Evolutionary conservation across 2,888 invertebrate species (phyloP), one percentile per base, ranked within the genome.

Genomic region (Chrysomela aeneicollis): DNA sequence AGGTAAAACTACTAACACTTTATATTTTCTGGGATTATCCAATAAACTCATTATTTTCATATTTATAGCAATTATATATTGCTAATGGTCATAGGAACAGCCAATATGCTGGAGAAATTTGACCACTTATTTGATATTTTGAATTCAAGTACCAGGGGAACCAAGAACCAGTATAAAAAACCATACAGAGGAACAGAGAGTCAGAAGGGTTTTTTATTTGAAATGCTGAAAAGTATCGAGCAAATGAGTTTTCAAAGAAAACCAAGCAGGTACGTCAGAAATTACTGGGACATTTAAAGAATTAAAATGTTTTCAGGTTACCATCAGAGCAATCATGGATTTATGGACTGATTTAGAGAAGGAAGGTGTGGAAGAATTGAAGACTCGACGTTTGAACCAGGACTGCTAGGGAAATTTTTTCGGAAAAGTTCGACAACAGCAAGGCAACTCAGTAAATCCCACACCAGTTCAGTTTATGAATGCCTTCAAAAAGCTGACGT

Each of bases 51-150:
- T 18, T 26, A 26, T 42, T 22, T 57, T 26, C 6, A 6, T 42
- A 42, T 57, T 57, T 57, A 2, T 15, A 57, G 57, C 57, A 12
- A 57, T 57, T 17, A 37, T 57, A 18, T 19, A 51, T 51, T 22
- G 15, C 52, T 26, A 51, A 18, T 19, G 52, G 52, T 26, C 22
- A 17, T 42, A 3, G 17, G 17, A 4, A 42, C 42, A 6, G 42
- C 42, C 4, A 42, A 42, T 10, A 15, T 42, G n/a, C 42, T 42
- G 17, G 42, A 42, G 17, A 42, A 42, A 42, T 42, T 42, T 42
- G 42, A 42, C 17, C 42, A 42, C 8, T 10, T 42, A 9, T 42
- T 42, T 42, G 42, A 42, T 9, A 42, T 42, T 9, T 17, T 17
- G n/a, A 42, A 42, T 9, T 42, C 42, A 3, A 42, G 42, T 9